Conservation (phyloP, 2,113 vertebrate genomes). For the Lophotis ruficrista region DNA sequence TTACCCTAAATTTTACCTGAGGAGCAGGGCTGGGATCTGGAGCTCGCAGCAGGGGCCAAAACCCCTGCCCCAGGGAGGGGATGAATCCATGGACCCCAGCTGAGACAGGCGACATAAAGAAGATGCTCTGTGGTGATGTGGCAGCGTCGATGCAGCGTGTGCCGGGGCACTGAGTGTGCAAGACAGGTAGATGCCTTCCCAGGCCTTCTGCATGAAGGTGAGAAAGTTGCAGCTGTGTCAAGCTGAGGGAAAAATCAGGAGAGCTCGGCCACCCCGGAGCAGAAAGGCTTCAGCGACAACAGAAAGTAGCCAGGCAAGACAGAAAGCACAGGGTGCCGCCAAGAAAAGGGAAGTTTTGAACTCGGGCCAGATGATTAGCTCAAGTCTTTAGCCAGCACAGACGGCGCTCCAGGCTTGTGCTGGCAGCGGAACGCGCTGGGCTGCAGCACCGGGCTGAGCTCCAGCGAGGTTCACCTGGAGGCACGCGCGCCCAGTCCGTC, state of each 20-base stretch:
- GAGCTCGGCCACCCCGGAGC: neutral
- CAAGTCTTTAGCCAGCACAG: neutral
- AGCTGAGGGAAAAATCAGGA: neutral
- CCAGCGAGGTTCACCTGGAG: neutral
- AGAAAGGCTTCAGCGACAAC: neutral
- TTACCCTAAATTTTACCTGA: neutral
- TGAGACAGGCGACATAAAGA: neutral
- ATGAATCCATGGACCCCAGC: accelerated
- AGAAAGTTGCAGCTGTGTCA: neutral
- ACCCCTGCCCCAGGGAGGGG: neutral
- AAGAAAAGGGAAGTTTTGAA: neutral
- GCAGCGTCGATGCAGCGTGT: accelerated
- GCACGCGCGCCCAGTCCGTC: accelerated
- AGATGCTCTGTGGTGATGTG: accelerated
- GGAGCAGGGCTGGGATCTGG: accelerated
- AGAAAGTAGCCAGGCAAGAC: neutral
- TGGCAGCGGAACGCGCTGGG: accelerated
- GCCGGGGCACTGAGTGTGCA: neutral
- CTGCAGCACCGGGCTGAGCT: neutral
- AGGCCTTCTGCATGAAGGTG: neutral
- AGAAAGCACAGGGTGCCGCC: neutral
- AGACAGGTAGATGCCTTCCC: neutral
- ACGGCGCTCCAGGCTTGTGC: accelerated
- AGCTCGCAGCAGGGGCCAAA: accelerated
- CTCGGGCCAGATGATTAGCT: neutral